A percentile compares a stretch with the other conserved stretches of the same genome.
Conservation (phyloP, 2,113 vertebrate species). For the Callipepla californica region DNA sequence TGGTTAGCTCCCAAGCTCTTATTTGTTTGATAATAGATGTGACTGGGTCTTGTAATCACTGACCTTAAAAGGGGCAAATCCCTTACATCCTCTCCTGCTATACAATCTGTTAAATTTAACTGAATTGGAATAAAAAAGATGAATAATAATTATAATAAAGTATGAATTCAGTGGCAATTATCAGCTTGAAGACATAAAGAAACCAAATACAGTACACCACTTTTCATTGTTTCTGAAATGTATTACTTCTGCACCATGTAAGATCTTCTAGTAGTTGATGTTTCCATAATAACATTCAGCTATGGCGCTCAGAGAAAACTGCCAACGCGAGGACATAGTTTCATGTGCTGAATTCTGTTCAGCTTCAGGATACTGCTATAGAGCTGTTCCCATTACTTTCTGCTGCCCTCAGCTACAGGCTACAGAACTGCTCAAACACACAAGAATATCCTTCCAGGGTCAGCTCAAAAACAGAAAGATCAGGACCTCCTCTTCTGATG, state of each 20-base stretch:
- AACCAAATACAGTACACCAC: not conserved
- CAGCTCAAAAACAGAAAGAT: not conserved
- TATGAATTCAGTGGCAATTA: not conserved
- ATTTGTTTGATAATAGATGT: not conserved
- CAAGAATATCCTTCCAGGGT: not conserved
- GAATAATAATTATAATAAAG: not conserved
- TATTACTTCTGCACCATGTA: not conserved
- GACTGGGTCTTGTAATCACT: not conserved
- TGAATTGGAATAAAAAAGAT: not conserved
- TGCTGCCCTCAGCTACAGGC: not conserved
- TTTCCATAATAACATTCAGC: not conserved
- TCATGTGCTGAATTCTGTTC: not conserved
- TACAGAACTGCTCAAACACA: fast-evolving
- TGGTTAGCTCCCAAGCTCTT: fast-evolving
- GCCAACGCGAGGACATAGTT: not conserved
- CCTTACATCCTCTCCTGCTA: not conserved
- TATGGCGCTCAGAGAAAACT: not conserved
- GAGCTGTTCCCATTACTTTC: not conserved
- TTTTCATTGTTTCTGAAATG: not conserved
- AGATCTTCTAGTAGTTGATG: not conserved
- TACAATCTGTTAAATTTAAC: not conserved
- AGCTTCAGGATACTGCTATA: not conserved
- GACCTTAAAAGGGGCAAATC: not conserved
- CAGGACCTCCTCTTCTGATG: not conserved
- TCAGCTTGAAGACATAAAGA: not conserved